Conservation (phyloP, 2,797 vertebrate species). For the Coilia nasus region DNA sequence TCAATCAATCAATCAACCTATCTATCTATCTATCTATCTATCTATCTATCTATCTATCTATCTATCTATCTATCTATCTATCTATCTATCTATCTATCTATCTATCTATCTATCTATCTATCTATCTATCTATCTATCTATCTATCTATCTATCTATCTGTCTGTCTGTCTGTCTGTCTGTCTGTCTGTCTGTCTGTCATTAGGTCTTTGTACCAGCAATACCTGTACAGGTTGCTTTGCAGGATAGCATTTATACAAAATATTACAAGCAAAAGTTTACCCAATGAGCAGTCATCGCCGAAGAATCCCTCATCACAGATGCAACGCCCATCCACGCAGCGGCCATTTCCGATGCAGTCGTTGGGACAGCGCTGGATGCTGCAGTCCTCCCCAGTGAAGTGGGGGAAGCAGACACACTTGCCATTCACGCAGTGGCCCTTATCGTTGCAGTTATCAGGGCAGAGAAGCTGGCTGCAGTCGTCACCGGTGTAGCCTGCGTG, state of each 20-base stretch:
- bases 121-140: no score
- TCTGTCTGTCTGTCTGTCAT: no score
- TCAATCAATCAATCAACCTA: no score
- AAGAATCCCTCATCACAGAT: conserved; percentile 82
- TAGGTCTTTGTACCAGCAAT: background rate
- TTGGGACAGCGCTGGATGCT: conserved; percentile 73
- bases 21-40: background rate
- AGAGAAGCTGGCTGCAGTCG: conserved; percentile 78
- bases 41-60: conserved; percentile 45
- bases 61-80: no score
- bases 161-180: conserved; percentile 54
- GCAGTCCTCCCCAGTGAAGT: conserved; percentile 81
- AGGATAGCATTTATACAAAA: background rate
- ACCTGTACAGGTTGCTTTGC: background rate
- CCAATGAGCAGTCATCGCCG: conserved; percentile 79
- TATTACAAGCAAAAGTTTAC: conserved; percentile 58
- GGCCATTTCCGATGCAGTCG: conserved; percentile 81
- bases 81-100: no score
- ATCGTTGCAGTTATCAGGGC: conserved; percentile 81
- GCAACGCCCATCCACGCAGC: conserved; percentile 83
- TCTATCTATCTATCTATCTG: no score
- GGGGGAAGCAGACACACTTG: conserved; percentile 77
- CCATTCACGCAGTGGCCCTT: conserved; percentile 82
- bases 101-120: no score
- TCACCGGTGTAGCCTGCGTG: conserved; percentile 74